Evolutionary conservation across 2,113 vertebrate species (phyloP).

Genomic region (Paramisgurnus dabryanus): DNA sequence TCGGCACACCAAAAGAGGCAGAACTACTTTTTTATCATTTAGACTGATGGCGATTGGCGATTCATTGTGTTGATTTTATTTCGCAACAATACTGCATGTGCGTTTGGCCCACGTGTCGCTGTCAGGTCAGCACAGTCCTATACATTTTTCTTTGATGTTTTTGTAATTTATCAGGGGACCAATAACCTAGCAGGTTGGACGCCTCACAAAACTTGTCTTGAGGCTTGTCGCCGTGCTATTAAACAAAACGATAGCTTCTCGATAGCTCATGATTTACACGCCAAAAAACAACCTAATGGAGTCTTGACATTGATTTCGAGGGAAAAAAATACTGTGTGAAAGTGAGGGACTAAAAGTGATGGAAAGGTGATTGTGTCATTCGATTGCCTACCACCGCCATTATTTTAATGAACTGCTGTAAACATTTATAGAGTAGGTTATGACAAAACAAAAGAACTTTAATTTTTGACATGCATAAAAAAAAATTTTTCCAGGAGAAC

Average conservation of each 20-base stretch:
- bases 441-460: neutral
- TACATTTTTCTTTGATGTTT: conserved; percentile 15
- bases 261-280: neutral
- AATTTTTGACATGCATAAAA: neutral
- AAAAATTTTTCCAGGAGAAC: neutral
- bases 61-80: conserved; percentile 11
- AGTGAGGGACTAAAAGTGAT: neutral
- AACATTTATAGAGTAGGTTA: neutral
- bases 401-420: conserved; percentile 1
- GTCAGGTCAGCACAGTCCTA: neutral
- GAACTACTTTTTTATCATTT: neutral
- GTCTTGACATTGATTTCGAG: conserved; percentile 12
- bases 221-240: neutral
- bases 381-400: neutral
- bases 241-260: conserved; percentile 5
- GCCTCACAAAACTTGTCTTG: neutral
- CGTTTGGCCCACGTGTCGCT: neutral
- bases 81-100: neutral
- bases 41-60: conserved; percentile 19
- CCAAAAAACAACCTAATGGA: neutral
- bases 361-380: neutral
- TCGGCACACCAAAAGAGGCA: neutral
- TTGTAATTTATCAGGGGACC: neutral
- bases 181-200: neutral
- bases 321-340: neutral